Percentiles rank a stretch among this genome's conserved stretches.
phyloP scores from a whole-genome alignment of 2,888 invertebrate species.

The Chirona hameri region DNA sequence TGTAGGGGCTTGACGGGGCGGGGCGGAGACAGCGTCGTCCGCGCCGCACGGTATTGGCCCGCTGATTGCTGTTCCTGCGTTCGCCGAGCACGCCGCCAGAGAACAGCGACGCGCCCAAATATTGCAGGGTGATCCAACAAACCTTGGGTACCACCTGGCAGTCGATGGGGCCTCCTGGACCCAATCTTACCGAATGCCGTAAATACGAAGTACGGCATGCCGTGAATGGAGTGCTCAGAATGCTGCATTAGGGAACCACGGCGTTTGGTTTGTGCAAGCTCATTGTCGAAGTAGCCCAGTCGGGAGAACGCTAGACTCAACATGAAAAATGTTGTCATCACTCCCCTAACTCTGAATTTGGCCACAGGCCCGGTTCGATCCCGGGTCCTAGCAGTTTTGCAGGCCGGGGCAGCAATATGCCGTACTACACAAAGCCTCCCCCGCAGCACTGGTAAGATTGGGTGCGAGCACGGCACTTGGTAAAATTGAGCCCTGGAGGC shows the following conservation, averaged over 20 bases:
- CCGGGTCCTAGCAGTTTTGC: too few species aligned
- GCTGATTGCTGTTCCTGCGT: background rate
- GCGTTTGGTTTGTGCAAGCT: too few species aligned
- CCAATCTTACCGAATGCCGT: background rate
- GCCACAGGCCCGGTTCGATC: too few species aligned
- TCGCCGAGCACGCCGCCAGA: background rate
- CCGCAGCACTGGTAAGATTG: too few species aligned
- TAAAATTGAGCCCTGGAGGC: too few species aligned
- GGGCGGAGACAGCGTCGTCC: background rate
- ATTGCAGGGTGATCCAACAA: background rate
- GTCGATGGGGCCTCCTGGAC: background rate
- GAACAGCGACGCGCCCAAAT: background rate
- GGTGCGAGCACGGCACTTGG: too few species aligned
- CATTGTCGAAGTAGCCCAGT: too few species aligned
- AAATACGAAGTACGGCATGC: background rate
- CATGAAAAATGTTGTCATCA: too few species aligned
- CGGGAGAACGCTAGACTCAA: too few species aligned
- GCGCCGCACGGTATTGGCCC: background rate
- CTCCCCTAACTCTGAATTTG: too few species aligned
- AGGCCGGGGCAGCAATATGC: too few species aligned
- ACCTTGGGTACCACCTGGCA: background rate
- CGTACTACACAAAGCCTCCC: too few species aligned
- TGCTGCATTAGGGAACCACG: background rate
- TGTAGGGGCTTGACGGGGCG: background rate
- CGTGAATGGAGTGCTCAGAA: background rate